Conservation (phyloP, 2,113 vertebrate species). For the Phaethon lepturus region DNA sequence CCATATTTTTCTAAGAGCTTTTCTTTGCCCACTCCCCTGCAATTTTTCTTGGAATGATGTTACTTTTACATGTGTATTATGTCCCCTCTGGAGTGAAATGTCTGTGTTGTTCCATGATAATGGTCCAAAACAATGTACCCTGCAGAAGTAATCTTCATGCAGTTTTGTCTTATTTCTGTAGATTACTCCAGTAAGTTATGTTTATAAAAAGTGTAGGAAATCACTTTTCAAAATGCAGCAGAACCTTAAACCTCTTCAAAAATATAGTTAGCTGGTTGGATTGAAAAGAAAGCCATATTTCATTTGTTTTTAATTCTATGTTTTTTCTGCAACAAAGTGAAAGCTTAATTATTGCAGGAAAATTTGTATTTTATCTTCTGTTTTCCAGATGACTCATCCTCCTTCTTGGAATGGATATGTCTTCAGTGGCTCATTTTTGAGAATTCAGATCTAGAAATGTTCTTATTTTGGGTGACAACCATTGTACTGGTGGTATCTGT, state of each 20-base stretch:
- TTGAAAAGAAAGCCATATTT: background rate
- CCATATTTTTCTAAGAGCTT: background rate
- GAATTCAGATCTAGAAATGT: background rate
- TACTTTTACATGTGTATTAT: background rate
- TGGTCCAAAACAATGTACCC: background rate
- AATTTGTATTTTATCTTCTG: background rate
- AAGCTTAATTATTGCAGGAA: background rate
- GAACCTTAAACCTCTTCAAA: background rate
- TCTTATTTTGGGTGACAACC: background rate
- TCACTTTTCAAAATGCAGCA: background rate
- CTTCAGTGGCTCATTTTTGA: background rate
- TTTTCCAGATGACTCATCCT: background rate
- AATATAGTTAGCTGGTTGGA: background rate
- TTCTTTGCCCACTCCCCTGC: background rate
- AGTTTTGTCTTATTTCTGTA: background rate
- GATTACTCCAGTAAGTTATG: background rate
- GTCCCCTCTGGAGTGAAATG: background rate
- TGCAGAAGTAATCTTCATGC: background rate
- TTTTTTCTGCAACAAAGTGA: background rate
- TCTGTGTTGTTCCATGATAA: background rate
- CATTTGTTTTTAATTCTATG: background rate
- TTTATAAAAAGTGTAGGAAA: background rate
- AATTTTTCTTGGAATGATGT: background rate
- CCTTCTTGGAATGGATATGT: background rate
- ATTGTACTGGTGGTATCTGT: background rate